phyloP scores from a whole-genome alignment of 2,113 vertebrate species.

The Scophthalmus maximus region DNA sequence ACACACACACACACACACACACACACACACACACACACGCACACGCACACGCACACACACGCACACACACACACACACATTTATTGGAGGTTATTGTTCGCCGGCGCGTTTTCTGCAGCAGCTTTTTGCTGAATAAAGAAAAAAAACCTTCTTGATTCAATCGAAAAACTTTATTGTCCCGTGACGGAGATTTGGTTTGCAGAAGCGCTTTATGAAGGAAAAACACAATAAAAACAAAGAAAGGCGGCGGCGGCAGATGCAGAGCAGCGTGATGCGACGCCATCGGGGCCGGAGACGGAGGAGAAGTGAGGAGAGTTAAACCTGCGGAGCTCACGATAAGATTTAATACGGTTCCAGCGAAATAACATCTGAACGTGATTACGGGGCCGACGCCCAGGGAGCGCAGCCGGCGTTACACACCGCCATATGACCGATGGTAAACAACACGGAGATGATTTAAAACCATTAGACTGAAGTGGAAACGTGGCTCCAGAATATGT shows the following conservation, averaged over 20 bases:
- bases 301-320: too few relatives aligned
- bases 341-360: too few relatives aligned
- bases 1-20: too few relatives aligned
- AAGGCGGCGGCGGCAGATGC: constrained; percentile 46
- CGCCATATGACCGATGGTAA: background rate
- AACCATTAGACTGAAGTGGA: too few relatives aligned
- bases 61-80: constrained; percentile 20
- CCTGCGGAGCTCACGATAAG: too few relatives aligned
- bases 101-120: constrained; percentile 16
- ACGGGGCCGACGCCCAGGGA: background rate
- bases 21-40: too few relatives aligned
- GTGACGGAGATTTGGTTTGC: constrained; percentile 49
- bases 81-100: constrained; percentile 58
- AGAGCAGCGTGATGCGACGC: constrained; percentile 29
- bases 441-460: background rate
- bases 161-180: constrained; percentile 55
- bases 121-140: constrained; percentile 39
- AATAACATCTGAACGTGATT: constrained; percentile 4
- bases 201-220: constrained; percentile 46
- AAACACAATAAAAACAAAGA: constrained; percentile 48
- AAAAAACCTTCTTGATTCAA: constrained; percentile 31
- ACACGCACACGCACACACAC: constrained; percentile 13
- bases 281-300: constrained; percentile 7
- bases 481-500: too few relatives aligned
- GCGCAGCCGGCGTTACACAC: constrained; percentile 16